Conservation (phyloP, 2,113 vertebrate genomes). For the Datnioides undecimradiatus region DNA sequence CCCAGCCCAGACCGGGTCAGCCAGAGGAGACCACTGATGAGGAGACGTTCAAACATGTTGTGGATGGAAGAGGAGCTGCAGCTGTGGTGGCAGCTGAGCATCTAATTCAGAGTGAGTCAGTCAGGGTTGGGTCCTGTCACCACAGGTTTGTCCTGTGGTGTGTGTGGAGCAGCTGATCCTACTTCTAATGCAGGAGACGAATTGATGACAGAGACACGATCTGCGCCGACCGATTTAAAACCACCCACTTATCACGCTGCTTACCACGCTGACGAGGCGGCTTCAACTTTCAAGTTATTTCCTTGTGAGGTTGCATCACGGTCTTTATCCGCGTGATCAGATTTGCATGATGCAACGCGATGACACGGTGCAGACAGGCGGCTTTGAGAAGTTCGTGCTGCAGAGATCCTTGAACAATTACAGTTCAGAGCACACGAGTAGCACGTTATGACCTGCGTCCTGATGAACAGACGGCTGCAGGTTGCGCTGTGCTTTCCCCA, state of each 20-base stretch:
- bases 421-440: slow-evolving; percentile 4
- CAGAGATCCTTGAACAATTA: slow-evolving; percentile 34
- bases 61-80: too few species aligned
- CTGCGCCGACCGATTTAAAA: not conserved
- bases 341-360: slow-evolving; percentile 55
- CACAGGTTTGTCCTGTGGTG: too few species aligned
- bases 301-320: slow-evolving; percentile 44
- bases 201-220: not conserved
- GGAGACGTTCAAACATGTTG: too few species aligned
- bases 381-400: not conserved
- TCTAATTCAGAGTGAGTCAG: too few species aligned
- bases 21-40: too few species aligned
- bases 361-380: slow-evolving; percentile 31
- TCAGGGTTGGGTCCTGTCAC: too few species aligned
- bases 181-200: not conserved
- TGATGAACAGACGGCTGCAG: too few species aligned
- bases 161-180: too few species aligned
- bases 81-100: too few species aligned
- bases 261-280: slow-evolving; percentile 14
- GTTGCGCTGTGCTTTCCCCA: too few species aligned
- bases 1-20: too few species aligned
- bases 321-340: slow-evolving; percentile 46
- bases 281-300: slow-evolving; percentile 28
- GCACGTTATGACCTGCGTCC: not conserved
- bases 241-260: slow-evolving; percentile 15